Percentiles rank a stretch among this genome's conserved stretches.
These are phyloP conservation scores for Pyrgilauda ruficollis DNA, from an alignment of 2,113 vertebrate species.

Conservation along the genomic window DNA sequence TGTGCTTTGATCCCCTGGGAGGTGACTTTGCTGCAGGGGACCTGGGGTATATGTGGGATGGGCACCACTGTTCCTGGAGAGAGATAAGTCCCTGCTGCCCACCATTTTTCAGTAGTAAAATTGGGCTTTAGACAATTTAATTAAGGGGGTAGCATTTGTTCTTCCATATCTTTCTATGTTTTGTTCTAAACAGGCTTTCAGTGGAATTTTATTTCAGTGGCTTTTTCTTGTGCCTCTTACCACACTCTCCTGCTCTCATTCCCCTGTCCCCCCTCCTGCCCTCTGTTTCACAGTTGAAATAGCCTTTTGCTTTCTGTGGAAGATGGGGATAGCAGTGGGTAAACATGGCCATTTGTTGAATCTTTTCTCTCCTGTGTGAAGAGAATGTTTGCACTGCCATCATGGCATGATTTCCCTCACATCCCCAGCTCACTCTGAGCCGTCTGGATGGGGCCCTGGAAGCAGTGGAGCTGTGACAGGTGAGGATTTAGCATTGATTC, in stretches of 20 bases:
- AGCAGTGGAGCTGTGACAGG: background rate
- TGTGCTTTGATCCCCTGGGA: background rate
- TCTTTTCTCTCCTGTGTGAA: background rate
- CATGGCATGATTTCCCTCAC: background rate
- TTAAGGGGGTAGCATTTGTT: background rate
- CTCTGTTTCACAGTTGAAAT: background rate
- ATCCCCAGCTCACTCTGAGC: background rate
- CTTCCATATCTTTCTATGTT: background rate
- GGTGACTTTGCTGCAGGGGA: background rate
- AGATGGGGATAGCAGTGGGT: background rate
- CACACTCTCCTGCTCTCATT: background rate
- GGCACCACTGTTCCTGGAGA: accelerated
- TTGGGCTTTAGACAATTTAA: background rate
- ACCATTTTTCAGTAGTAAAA: background rate
- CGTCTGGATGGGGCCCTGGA: background rate
- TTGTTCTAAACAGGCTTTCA: background rate
- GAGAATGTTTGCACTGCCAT: slow-evolving; percentile 25
- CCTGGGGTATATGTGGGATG: background rate
- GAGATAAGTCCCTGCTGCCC: background rate
- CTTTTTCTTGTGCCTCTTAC: background rate
- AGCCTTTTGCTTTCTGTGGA: background rate
- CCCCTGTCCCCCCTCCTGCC: accelerated
- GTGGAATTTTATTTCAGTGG: background rate
- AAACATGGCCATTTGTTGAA: slow-evolving; percentile 44
- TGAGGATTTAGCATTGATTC: background rate